Evolutionary conservation across 2,113 vertebrate species (phyloP), one percentile per base, ranked within the genome.

Genomic region (Atrichornis clamosus): DNA sequence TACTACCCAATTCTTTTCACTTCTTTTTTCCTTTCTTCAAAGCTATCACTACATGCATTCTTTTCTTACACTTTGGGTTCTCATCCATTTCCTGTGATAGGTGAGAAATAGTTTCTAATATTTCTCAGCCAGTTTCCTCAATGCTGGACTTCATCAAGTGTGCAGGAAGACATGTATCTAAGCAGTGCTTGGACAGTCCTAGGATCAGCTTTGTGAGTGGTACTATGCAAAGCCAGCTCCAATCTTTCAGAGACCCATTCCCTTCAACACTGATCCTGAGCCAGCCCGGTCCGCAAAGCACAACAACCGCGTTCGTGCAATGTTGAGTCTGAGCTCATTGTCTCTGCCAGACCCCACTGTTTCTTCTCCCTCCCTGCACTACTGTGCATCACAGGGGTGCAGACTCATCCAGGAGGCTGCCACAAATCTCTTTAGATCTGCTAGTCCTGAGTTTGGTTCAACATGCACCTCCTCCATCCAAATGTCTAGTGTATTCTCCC

Each of bases 271-370:
- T 6, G 21, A 19, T 72, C 7, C 9, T 35, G 39, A 95, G 30
- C 27, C 53, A 69, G 22, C 14, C 24, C 49, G 44, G 17, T 32
- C 37, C 49, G 72, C 67, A 79, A 60, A 90, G 79, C 15, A 56
- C 33, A 59, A 20, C 35, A 30, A 28, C 10, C 3, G 1, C 0
- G 0, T 56, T 20, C 0, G 0, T 26, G 21, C 39, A 14, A 10
- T 1, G 1, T 16, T 3, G 1, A 37, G 8, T 41, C n/a, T 68
- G 52, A 72, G 35, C 58, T 76, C 24, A 7, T 75, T 24, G 9
- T 33, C 46, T 84, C 59, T 56, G 53, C 67, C 72, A 89, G 33
- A 63, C 14, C 15, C 15, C 46, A 6, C 27, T 50, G 19, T 44
- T 90, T 83, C 56, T 70, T 74, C 84, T 60, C 21, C 3, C 13